phyloP scores from a whole-genome alignment of 1,140 invertebrate species.

The Drosophila miranda region DNA sequence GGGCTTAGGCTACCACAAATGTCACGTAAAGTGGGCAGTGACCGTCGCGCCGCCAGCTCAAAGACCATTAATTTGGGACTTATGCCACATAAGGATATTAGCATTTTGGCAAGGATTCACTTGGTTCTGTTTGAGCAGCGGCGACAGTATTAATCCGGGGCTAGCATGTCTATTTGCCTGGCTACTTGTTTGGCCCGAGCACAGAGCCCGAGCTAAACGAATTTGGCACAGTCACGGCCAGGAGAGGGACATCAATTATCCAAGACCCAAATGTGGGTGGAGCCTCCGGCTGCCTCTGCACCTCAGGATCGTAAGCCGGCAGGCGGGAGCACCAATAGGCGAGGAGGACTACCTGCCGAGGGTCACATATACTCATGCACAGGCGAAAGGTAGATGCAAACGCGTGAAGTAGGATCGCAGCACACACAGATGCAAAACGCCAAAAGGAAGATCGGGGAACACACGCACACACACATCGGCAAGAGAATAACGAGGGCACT shows the following conservation, averaged over 20 bases:
- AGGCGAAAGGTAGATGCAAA: not conserved
- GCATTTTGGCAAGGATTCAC: constrained; percentile 51
- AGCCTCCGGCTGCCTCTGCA: constrained; percentile 19
- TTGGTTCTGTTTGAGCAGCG: constrained; percentile 45
- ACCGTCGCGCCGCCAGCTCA: constrained; percentile 43
- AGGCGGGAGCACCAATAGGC: constrained; percentile 54
- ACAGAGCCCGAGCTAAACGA: not conserved
- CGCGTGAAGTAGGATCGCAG: too few species aligned
- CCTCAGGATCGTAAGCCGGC: constrained; percentile 39
- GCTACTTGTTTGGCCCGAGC: constrained; percentile 25
- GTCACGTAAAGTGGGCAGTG: constrained; percentile 77
- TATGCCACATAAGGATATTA: constrained; percentile 68
- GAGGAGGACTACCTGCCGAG: constrained; percentile 62
- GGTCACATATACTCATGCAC: constrained; percentile 6
- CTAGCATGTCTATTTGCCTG: constrained; percentile 52
- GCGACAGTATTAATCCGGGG: constrained; percentile 33
- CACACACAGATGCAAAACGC: not conserved
- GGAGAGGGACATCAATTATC: constrained; percentile 46
- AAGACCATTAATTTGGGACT: constrained; percentile 73
- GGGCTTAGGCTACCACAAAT: constrained; percentile 72
- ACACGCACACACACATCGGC: constrained; percentile 29
- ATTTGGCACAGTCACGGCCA: constrained; percentile 52
- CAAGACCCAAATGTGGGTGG: constrained; percentile 53
- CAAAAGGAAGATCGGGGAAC: constrained; percentile 19
- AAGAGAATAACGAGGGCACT: constrained; percentile 73